Evolutionary conservation across 2,797 vertebrate species (phyloP), one percentile per base, ranked within the genome.

Genomic region (Lophius americanus): DNA sequence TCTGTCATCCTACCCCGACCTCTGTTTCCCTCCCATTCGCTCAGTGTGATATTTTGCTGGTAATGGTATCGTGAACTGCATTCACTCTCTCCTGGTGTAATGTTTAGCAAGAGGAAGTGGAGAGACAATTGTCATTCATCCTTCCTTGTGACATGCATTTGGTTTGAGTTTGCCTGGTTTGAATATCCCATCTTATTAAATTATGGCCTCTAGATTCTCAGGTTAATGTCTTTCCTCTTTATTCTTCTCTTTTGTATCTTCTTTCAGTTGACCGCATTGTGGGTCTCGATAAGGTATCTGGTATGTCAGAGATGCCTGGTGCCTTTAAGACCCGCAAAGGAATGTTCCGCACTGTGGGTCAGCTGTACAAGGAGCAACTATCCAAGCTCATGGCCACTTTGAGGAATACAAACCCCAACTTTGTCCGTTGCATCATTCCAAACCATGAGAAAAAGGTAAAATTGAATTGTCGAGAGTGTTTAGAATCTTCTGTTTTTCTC

Each of bases 391-490:
- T 99, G 98, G 96, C 97, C 80, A 99, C 98, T 0, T 65, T 99
- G 85, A 94, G 96, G 84, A 99, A 99, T 88, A 99, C 98, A 78
- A 99, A 99, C 88, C 98, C 98, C 79, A 99, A 99, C 93, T 99
- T 99, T 0, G 98, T 99, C 23, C 98, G 98, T 61, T 99, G 98
- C 85, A 99, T 99, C 91, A 99, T 99, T 73, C 98, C 98, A 65
- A 99, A 99, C 90, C 98, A 99, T 0, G 98, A 99, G 92, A 99
- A 99, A 78, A 99, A 98, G 97, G 98, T 98, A 82, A 8, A 1
- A 0, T 9, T 55, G 8, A 67, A 55, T 44, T 0, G 43, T 44
- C 43, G 11, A 23, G 1, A 23, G 23, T 23, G 23, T 23, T 23
- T 23, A 23, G 23, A 23, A 23, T 23, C 39, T 55, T 6, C 33